These are phyloP conservation scores for Bos javanicus DNA, from an alignment of 2,113 vertebrate genomes.

Conservation along the genomic window DNA sequence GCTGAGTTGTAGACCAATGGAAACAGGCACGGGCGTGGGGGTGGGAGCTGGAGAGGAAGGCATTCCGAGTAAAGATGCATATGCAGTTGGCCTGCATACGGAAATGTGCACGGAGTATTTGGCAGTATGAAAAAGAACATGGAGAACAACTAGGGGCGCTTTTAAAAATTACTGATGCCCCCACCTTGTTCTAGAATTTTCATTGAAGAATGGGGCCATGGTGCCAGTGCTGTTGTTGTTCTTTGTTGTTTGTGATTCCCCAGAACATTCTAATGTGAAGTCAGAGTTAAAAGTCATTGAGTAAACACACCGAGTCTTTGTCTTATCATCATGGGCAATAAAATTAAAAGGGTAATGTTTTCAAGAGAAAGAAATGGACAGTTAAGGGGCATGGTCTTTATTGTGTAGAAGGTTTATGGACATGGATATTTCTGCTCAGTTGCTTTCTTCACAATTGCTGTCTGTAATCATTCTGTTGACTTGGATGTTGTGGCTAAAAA, in stretches of 20 bases:
- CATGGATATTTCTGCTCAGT: not conserved
- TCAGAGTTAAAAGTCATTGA: not conserved
- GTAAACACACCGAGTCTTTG: not conserved
- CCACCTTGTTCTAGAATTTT: not conserved
- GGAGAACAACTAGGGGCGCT: not conserved
- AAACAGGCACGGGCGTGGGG: not conserved
- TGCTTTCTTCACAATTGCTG: not conserved
- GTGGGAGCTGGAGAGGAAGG: not conserved
- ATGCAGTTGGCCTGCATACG: no score
- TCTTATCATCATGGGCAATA: not conserved
- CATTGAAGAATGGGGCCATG: not conserved
- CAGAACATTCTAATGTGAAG: not conserved
- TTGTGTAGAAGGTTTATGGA: not conserved
- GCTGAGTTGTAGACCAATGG: not conserved
- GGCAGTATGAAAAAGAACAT: not conserved
- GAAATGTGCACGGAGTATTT: not conserved
- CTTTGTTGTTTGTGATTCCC: not conserved
- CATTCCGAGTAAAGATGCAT: not conserved
- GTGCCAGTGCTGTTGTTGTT: not conserved
- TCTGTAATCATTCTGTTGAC: not conserved
- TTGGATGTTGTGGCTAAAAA: not conserved
- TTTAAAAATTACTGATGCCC: not conserved
- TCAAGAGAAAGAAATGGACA: not conserved
- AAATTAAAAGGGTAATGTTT: not conserved
- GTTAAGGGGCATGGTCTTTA: not conserved